Conservation (phyloP, 2,888 invertebrate species). For the Rhodophaea formosa region DNA sequence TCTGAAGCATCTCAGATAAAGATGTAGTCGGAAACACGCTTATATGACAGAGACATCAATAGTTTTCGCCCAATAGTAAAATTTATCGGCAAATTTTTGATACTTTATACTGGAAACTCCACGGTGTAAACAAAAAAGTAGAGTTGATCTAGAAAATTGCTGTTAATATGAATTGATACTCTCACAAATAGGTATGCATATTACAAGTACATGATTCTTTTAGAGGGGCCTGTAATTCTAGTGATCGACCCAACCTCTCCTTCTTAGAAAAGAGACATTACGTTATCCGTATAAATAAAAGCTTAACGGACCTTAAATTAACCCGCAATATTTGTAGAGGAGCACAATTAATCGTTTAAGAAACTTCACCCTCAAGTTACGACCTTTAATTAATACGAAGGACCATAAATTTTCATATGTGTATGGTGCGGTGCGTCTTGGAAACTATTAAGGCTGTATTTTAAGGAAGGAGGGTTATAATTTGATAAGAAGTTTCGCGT, state of each 20-base stretch:
- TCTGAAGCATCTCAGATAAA: no score
- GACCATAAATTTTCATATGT: slow-evolving; percentile 57
- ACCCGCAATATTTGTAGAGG: slow-evolving; percentile 43
- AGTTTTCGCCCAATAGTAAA: no score
- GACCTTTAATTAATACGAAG: slow-evolving; percentile 58
- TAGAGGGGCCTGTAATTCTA: neutral
- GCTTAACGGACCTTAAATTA: slow-evolving; percentile 25
- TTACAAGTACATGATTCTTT: neutral
- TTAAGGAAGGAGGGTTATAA: slow-evolving; percentile 45
- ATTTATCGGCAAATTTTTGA: no score
- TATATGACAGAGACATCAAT: no score
- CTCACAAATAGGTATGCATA: no score
- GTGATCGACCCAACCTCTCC: neutral
- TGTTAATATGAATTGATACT: no score
- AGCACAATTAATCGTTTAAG: slow-evolving; percentile 50
- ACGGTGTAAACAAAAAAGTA: no score
- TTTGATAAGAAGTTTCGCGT: slow-evolving; percentile 47
- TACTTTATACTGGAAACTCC: no score
- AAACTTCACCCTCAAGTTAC: slow-evolving; percentile 45
- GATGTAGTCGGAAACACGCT: no score
- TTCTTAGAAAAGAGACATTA: no score
- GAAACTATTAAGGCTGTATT: slow-evolving; percentile 47
- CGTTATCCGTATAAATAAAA: neutral
- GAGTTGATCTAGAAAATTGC: no score
- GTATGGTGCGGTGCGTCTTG: slow-evolving; percentile 40